A percentile compares a stretch with the other conserved stretches of the same genome.
These are phyloP conservation scores for Timema podura DNA, from an alignment of 2,888 invertebrate genomes.

Conservation along the genomic window DNA sequence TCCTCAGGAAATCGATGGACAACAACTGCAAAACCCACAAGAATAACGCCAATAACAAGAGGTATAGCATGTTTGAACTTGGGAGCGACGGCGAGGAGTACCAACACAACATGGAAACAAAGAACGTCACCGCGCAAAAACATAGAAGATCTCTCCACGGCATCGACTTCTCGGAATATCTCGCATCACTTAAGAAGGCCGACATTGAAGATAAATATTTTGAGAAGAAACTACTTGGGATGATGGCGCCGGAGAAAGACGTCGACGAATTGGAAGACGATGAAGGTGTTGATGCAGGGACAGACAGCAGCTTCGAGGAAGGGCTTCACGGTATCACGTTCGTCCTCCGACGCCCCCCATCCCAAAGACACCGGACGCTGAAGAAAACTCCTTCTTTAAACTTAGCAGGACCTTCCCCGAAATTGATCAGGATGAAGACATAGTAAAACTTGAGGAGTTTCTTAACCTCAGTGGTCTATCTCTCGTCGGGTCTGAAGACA, in stretches of 20 bases:
- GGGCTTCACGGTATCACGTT: constrained; percentile 15
- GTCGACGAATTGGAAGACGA: constrained; percentile 50
- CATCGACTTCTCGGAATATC: neutral
- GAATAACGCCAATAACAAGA: constrained; percentile 51
- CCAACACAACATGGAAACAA: no score
- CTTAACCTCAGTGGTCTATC: constrained; percentile 64
- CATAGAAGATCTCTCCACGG: constrained; percentile 21
- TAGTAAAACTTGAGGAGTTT: constrained; percentile 66
- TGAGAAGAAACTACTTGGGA: constrained; percentile 19
- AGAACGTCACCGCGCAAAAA: neutral
- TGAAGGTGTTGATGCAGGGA: constrained; percentile 52
- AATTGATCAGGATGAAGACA: constrained; percentile 40
- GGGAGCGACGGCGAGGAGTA: constrained; percentile 52
- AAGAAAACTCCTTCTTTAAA: constrained; percentile 26
- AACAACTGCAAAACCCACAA: constrained; percentile 48
- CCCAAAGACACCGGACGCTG: constrained; percentile 21
- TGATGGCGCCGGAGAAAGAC: constrained; percentile 40
- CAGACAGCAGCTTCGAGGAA: constrained; percentile 31
- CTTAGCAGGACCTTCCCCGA: constrained; percentile 38
- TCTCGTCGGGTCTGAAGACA: constrained; percentile 45
- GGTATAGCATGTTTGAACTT: constrained; percentile 80
- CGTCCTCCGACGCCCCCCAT: constrained; percentile 31
- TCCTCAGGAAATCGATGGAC: constrained; percentile 56
- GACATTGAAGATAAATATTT: constrained; percentile 18
- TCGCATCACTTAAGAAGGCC: constrained; percentile 10